phyloP scores from a whole-genome alignment of 2,113 vertebrate genomes.

The Bucco capensis region DNA sequence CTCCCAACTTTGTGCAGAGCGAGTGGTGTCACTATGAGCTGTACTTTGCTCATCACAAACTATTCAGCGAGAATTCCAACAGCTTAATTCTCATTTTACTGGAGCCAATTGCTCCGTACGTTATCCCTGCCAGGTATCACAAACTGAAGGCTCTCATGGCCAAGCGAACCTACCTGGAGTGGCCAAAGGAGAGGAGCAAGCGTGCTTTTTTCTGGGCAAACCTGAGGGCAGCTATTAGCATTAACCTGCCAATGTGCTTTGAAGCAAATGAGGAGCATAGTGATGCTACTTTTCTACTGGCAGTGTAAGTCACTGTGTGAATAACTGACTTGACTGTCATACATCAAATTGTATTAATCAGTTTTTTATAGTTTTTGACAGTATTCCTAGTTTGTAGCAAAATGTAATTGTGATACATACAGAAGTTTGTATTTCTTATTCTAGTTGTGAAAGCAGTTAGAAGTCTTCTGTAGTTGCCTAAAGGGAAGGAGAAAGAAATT shows the following conservation, averaged over 20 bases:
- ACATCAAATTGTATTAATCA: background rate
- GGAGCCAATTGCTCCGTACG: conserved; percentile 80
- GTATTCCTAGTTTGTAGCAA: background rate
- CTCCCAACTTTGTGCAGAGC: conserved; percentile 89
- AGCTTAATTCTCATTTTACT: conserved; percentile 85
- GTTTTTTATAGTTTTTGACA: background rate
- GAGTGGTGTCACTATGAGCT: conserved; percentile 96
- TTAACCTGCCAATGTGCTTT: conserved; percentile 30
- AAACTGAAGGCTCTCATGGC: conserved; percentile 81
- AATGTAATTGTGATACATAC: background rate
- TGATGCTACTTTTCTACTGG: background rate
- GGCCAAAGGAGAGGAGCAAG: conserved; percentile 85
- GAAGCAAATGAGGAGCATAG: conserved; percentile 29
- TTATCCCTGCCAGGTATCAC: conserved; percentile 84
- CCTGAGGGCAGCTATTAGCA: conserved; percentile 77
- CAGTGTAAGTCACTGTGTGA: background rate
- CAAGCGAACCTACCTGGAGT: conserved; percentile 78
- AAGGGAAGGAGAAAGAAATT: background rate
- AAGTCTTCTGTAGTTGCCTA: background rate
- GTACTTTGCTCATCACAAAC: conserved; percentile 88
- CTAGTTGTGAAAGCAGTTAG: background rate
- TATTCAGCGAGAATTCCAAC: conserved; percentile 69
- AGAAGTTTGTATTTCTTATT: background rate
- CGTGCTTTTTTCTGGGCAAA: conserved; percentile 85
- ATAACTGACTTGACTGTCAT: background rate